These are phyloP conservation scores for Anarsia innoxiella DNA, from an alignment of 2,888 invertebrate species.

Conservation along the genomic window DNA sequence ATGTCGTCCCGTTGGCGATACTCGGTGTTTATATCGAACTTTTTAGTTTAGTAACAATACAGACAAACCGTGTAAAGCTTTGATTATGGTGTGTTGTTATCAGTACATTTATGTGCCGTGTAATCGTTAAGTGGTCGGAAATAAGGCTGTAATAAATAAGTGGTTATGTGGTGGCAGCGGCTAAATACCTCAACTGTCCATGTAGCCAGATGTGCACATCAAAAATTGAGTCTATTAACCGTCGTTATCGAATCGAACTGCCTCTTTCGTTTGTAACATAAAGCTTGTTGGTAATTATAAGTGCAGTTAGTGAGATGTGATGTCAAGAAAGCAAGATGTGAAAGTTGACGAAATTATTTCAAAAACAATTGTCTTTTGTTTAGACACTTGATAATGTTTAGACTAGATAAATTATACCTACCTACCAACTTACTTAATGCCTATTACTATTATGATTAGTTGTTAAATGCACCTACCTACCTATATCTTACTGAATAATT, in stretches of 20 bases:
- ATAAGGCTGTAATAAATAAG: conserved; percentile 21
- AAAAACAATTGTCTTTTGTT: too few relatives aligned
- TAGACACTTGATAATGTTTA: too few relatives aligned
- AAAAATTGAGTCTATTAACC: conserved; percentile 42
- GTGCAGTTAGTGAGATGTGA: conserved; percentile 1
- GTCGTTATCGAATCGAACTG: conserved; percentile 31
- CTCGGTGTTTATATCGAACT: conserved; percentile 48
- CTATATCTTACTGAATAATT: too few relatives aligned
- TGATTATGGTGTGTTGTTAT: conserved; percentile 44
- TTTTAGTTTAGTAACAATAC: conserved; percentile 39
- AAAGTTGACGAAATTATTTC: conserved; percentile 8
- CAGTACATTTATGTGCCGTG: conserved; percentile 32
- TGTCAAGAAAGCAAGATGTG: conserved; percentile 10
- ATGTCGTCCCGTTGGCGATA: conserved; percentile 42
- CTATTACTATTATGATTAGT: background rate
- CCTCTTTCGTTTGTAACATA: conserved; percentile 37
- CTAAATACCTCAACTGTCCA: conserved; percentile 11
- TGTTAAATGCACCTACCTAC: too few relatives aligned
- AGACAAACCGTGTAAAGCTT: conserved; percentile 41
- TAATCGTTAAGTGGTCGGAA: conserved; percentile 32
- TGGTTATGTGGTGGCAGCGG: conserved; percentile 1
- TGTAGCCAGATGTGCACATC: conserved; percentile 34
- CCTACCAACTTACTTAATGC: background rate
- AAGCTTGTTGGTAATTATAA: background rate
- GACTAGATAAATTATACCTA: conserved; percentile 1